Conservation (phyloP, 2,113 vertebrate genomes). For the Anthoscopus minutus region DNA sequence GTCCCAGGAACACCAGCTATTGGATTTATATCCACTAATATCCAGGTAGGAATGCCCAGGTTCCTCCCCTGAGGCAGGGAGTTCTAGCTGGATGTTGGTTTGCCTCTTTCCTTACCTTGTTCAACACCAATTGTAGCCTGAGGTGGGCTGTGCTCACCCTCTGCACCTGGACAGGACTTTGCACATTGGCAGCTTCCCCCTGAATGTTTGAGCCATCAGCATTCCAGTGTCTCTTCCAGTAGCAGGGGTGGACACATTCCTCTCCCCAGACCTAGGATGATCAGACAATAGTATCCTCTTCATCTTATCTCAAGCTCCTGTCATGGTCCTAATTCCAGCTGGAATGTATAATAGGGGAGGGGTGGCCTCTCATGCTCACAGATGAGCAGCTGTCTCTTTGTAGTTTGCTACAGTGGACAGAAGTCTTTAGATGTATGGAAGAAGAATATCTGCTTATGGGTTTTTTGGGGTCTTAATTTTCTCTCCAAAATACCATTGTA, state of each 20-base stretch:
- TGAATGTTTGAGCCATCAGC: background rate
- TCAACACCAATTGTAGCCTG: background rate
- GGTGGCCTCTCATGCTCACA: background rate
- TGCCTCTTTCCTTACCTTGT: background rate
- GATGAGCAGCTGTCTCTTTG: background rate
- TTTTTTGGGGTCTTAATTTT: background rate
- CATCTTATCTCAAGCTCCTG: background rate
- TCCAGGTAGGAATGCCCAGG: background rate
- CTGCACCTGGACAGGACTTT: background rate
- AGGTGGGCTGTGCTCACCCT: background rate
- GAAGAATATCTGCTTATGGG: background rate
- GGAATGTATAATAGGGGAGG: background rate
- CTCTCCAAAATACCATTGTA: background rate
- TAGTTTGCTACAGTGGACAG: background rate
- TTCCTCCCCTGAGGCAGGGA: background rate
- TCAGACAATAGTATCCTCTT: background rate
- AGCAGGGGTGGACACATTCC: background rate
- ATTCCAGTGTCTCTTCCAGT: background rate
- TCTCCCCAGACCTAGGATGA: no score
- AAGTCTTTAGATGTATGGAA: background rate
- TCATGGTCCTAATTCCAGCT: background rate
- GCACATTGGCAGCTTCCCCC: fast-evolving
- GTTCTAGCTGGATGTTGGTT: background rate
- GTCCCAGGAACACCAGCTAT: background rate
- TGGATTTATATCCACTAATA: background rate